Percentiles rank a stretch among this genome's conserved stretches.
phyloP scores from a whole-genome alignment of 2,888 invertebrate genomes.

The Andrena bucephala region DNA sequence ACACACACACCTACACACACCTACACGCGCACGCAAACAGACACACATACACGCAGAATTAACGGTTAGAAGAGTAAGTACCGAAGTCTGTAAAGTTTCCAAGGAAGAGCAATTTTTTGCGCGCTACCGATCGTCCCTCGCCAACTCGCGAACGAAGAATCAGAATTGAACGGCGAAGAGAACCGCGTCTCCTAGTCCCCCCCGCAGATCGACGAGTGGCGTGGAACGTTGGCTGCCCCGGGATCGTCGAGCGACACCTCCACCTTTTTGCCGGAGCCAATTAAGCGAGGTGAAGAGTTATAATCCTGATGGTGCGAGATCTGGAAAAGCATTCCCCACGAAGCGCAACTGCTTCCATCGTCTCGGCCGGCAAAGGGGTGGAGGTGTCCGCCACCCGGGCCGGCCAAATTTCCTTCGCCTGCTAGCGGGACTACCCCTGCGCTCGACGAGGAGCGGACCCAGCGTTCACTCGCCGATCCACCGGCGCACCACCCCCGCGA shows the following conservation, averaged over 20 bases:
- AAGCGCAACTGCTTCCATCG: no score
- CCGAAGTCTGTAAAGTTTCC: constrained; percentile 67
- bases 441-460: no score
- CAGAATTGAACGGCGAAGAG: constrained; percentile 39
- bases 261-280: not conserved
- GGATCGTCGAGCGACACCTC: not conserved
- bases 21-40: not conserved
- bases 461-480: no score
- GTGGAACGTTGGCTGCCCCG: not conserved
- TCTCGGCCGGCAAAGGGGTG: no score
- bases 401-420: no score
- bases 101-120: constrained; percentile 53
- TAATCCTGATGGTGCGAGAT: no score
- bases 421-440: no score
- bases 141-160: constrained; percentile 37
- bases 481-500: constrained; percentile 6
- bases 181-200: constrained; percentile 41
- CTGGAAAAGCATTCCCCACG: no score
- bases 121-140: constrained; percentile 57
- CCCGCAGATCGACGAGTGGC: constrained; percentile 16
- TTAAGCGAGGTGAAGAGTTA: no score
- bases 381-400: no score
- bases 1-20: not conserved
- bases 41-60: constrained; percentile 13
- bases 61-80: constrained; percentile 66